Evolutionary conservation across 2,113 vertebrate species (phyloP).

Genomic region (Paraplagusia blochii): DNA sequence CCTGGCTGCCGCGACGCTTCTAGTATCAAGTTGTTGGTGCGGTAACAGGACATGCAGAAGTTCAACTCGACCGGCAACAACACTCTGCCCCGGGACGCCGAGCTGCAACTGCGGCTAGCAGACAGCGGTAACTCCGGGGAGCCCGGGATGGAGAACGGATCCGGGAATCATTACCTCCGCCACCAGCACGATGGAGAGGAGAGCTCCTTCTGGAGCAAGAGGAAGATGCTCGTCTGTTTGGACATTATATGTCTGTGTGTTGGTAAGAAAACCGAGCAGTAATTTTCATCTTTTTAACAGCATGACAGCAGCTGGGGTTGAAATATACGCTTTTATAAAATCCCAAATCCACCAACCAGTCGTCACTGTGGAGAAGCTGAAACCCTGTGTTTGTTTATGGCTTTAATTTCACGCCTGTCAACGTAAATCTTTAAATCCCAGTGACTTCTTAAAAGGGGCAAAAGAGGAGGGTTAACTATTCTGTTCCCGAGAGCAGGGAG

Average conservation of each 20-base stretch:
- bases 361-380: background rate
- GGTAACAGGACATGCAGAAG: conserved; percentile 68
- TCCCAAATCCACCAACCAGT: no score
- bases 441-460: background rate
- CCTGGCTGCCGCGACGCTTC: background rate
- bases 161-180: conserved; percentile 60
- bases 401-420: background rate
- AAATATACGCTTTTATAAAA: background rate
- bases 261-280: conserved; percentile 59
- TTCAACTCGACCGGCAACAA: conserved; percentile 49
- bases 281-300: background rate
- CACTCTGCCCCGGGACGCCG: conserved; percentile 68
- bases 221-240: conserved; percentile 77
- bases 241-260: conserved; percentile 76
- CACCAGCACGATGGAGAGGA: conserved; percentile 35
- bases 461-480: conserved; percentile 1
- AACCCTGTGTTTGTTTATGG: background rate
- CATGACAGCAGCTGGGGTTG: background rate
- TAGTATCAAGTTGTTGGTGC: conserved; percentile 1
- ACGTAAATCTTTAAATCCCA: background rate
- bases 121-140: conserved; percentile 66
- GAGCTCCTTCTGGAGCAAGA: conserved; percentile 62
- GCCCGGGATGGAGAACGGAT: conserved; percentile 67
- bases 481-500: background rate
- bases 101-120: conserved; percentile 71